phyloP scores from a whole-genome alignment of 1,140 invertebrate species.

The Trinorchestia longiramus region DNA sequence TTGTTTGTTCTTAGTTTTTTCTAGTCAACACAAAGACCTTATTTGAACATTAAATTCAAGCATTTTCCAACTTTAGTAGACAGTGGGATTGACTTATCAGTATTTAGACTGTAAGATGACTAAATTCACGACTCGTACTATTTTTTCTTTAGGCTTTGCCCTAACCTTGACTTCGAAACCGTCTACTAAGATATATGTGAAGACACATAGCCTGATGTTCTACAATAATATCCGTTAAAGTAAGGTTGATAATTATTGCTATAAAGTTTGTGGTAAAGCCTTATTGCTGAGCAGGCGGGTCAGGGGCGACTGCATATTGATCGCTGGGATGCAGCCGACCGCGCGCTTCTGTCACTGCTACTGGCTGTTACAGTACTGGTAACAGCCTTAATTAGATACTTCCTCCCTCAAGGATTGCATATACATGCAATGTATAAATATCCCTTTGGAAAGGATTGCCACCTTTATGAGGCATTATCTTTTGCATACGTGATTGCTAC shows the following conservation, averaged over 20 bases:
- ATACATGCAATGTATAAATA: not conserved
- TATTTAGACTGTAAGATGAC: not conserved
- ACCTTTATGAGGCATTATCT: no score
- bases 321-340: not conserved
- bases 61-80: not conserved
- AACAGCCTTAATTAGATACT: not conserved
- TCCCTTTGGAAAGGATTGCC: not conserved
- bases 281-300: not conserved
- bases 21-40: not conserved
- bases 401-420: not conserved
- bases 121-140: not conserved
- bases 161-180: not conserved
- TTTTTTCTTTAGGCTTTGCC: not conserved
- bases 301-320: not conserved
- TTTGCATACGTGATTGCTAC: no score
- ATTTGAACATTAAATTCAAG: not conserved
- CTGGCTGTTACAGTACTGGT: not conserved
- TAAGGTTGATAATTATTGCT: not conserved
- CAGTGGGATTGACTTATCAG: not conserved
- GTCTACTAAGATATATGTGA: not conserved
- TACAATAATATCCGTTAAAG: not conserved
- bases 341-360: not conserved
- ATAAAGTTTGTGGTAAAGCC: not conserved
- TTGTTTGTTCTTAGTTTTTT: not conserved
- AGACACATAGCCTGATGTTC: not conserved